These are phyloP conservation scores for Apamea crenata DNA, from an alignment of 2,888 invertebrate genomes.

Conservation along the genomic window DNA sequence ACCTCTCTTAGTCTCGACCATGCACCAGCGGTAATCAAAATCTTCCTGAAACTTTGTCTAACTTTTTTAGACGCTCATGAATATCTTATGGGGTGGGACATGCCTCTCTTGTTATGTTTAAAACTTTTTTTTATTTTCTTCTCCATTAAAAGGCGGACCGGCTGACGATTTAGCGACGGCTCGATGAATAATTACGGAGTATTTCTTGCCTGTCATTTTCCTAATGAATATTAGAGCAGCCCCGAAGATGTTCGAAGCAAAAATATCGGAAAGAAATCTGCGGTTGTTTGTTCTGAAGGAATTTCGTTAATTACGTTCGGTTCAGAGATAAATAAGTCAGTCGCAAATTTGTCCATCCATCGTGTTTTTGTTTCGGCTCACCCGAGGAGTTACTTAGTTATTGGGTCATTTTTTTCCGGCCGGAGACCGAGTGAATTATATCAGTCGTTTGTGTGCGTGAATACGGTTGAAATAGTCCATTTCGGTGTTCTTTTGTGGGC, in stretches of 20 bases:
- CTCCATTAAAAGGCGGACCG: constrained; percentile 83
- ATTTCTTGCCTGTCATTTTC: constrained; percentile 88
- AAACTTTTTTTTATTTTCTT: constrained; percentile 87
- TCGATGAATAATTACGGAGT: constrained; percentile 88
- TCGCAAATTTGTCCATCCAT: constrained; percentile 87
- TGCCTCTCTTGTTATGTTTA: constrained; percentile 87
- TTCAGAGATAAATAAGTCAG: constrained; percentile 86
- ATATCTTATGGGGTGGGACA: constrained; percentile 84
- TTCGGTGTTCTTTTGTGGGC: constrained; percentile 78
- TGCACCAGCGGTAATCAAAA: constrained; percentile 82
- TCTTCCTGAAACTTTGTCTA: constrained; percentile 74
- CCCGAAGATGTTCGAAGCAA: constrained; percentile 53
- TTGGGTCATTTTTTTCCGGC: constrained; percentile 82
- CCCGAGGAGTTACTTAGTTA: constrained; percentile 81
- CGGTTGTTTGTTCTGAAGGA: constrained; percentile 76
- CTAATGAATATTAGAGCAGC: constrained; percentile 88
- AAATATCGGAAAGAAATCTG: constrained; percentile 81
- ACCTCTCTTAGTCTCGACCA: constrained; percentile 55
- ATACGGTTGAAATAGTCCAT: constrained; percentile 80
- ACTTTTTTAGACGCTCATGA: constrained; percentile 84
- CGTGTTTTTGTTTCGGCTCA: constrained; percentile 83
- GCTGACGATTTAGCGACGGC: constrained; percentile 86
- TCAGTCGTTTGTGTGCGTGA: constrained; percentile 82
- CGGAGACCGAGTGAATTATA: constrained; percentile 81
- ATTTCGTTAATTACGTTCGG: constrained; percentile 85